Percentiles rank a stretch among this genome's conserved stretches.
phyloP scores from a whole-genome alignment of 2,113 vertebrate genomes.

The Daubentonia madagascariensis region DNA sequence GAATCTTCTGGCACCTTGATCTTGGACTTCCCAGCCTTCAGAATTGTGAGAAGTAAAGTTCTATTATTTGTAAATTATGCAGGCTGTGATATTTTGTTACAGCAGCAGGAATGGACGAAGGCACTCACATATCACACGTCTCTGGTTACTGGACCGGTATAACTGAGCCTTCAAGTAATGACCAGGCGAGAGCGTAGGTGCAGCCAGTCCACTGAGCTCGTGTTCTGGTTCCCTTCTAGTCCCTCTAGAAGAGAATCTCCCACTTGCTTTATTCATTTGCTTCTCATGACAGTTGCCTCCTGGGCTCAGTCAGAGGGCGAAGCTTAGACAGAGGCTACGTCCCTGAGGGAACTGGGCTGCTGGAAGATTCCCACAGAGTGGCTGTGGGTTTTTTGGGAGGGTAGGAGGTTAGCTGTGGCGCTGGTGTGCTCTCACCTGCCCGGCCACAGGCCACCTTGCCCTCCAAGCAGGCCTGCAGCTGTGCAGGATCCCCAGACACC shows the following conservation, averaged over 20 bases:
- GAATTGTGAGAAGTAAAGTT: background rate
- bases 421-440: background rate
- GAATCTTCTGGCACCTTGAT: background rate
- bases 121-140: background rate
- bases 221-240: background rate
- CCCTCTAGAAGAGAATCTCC: background rate
- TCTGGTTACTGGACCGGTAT: background rate
- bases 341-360: background rate
- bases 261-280: background rate
- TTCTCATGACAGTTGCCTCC: background rate
- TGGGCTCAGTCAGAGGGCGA: background rate
- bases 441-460: too few relatives aligned
- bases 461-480: background rate
- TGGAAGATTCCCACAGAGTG: background rate
- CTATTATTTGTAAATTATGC: background rate
- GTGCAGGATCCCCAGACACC: background rate
- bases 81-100: background rate
- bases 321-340: background rate
- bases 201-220: background rate
- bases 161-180: background rate
- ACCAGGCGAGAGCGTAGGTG: rapidly evolving
- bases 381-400: background rate
- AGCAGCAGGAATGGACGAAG: background rate
- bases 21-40: background rate
- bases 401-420: background rate